Evolutionary conservation across 2,113 vertebrate species (phyloP), one percentile per base, ranked within the genome.

Genomic region (Anguilla japonica): DNA sequence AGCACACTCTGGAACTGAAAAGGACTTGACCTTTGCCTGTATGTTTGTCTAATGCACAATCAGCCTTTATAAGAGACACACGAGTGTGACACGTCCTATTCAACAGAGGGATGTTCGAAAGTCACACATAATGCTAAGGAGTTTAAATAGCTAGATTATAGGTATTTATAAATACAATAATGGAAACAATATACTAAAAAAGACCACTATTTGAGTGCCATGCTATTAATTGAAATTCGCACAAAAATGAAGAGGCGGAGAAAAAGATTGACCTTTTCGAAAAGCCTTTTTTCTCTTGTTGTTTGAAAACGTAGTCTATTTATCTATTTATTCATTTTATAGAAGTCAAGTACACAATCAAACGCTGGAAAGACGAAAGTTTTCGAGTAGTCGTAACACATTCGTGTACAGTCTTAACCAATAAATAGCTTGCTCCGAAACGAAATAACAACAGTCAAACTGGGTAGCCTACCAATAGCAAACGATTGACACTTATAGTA

Each of bases 41-140:
- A 97, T 98, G 97, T 99, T 99, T 99, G 98, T 97, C 97, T 97
- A 98, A 98, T 98, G 97, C 96, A 98, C 98, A 98, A 99, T 98
- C 96, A 96, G 96, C 96, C 96, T 96, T 98, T 97, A 97, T 98
- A 97, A 93, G 96, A 95, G 96, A 97, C 97, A 95, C 96, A 97
- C 96, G 95, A 94, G 96, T 96, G 96, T 98, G 97, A 98, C 97
- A 96, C 95, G 93, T 96, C 96, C 96, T 94, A 97, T 98, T 99
- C 94, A 97, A 95, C 93, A 96, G 96, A 97, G 96, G 96, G 96
- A 97, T 98, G 97, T 96, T 96, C 95, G 91, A 95, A 46, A 94
- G 96, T 95, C 96, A 95, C 95, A 96, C 96, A 93, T 95, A 94
- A 95, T 94, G 93, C 92, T 93, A 93, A 91, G 95, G 93, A 94